Evolutionary conservation across 2,113 vertebrate species (phyloP).

Genomic region (Chionis minor): DNA sequence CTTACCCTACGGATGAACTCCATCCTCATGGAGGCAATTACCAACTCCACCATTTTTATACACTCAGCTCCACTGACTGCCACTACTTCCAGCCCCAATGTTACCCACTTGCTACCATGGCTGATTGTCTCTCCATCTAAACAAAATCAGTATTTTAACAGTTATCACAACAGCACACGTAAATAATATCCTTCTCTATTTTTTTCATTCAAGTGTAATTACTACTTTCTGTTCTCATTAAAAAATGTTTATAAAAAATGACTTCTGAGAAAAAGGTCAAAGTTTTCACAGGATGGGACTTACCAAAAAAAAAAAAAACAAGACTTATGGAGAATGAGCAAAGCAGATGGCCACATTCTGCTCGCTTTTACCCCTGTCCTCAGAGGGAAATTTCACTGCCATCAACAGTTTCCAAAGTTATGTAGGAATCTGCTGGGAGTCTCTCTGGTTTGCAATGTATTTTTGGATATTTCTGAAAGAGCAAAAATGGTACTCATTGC

Average conservation of each 20-base stretch:
- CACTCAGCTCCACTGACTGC: background rate
- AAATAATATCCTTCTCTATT: background rate
- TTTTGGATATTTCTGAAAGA: background rate
- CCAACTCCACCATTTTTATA: background rate
- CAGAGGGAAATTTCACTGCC: background rate
- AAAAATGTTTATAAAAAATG: background rate
- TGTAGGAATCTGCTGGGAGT: background rate
- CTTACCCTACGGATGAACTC: background rate
- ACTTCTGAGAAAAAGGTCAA: background rate
- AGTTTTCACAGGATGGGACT: background rate
- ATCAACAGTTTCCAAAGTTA: background rate
- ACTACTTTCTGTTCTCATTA: background rate
- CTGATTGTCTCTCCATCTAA: background rate
- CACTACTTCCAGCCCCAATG: background rate
- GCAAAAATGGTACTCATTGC: background rate
- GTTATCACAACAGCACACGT: background rate
- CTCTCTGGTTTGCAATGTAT: background rate
- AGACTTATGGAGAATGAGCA: background rate
- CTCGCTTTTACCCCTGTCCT: background rate
- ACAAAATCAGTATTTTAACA: background rate
- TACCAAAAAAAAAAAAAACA: background rate
- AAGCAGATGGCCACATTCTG: background rate
- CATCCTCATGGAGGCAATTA: background rate
- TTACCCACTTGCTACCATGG: background rate
- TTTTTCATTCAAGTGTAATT: background rate